Base-by-base conservation (phyloP, 2,113 vertebrate genomes). In the Psephotus haematonotus region DNA sequence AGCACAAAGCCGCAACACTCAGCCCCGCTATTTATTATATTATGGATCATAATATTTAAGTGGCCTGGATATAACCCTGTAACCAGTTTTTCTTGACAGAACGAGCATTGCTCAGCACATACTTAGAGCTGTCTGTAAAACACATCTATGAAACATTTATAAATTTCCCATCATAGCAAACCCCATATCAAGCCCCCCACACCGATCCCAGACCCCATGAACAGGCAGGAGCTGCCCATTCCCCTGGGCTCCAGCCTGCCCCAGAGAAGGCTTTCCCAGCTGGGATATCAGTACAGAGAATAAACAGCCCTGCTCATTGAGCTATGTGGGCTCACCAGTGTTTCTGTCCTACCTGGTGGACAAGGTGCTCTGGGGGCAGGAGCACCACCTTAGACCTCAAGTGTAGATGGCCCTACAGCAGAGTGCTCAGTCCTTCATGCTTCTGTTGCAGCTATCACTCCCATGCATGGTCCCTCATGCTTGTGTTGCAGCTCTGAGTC, bases 71-170 rank as follows among this genome's bases (percentile, higher is more conserved):
- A 95, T 97, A 98, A 98, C 95, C 96, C 96, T 93, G 94, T 85
- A 95, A 97, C 96, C 93, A 92, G 96, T 95, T 97, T 96, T 96
- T 91, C 92, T 90, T 86, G 95, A 97, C 97, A 97, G 93, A 93
- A 79, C 43, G 52, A 95, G 89, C 70, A 86, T 97, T 98, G 96
- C 97, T 97, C 90, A 53, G 52, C 94, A 88, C 86, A 83, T 85
- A 91, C 95, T 96, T 97, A 97, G 95, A 97, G 97, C 97, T 98
- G 96, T 97, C 96, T 96, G 94, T 97, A 97, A 97, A 97, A 97
- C 80, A 95, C 95, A 72, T 96, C 97, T 97, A 97, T 92, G 95
- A 96, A 96, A 90, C 76, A 70, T 60, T 92, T 94, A 92, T 95
- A 93, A 97, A 93, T 97, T 93, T 96, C 94, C 92, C 43, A 29